phyloP scores from a whole-genome alignment of 2,797 vertebrate species.

The Ibycter americanus region DNA sequence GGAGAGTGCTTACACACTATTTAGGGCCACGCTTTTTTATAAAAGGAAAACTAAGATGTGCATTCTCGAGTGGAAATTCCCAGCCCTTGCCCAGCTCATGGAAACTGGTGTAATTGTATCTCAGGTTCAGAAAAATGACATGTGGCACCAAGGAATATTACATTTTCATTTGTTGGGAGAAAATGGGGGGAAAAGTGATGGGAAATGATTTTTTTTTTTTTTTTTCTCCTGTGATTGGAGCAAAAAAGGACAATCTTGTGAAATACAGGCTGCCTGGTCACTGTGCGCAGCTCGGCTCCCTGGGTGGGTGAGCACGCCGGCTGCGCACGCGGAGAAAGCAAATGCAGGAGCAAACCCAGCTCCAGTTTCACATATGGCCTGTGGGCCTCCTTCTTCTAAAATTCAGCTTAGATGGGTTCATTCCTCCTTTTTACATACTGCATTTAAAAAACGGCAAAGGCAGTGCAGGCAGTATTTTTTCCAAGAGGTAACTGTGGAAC shows the following conservation, averaged over 20 bases:
- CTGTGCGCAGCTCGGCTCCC: accelerated
- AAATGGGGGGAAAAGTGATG: background rate
- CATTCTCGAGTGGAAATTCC: background rate
- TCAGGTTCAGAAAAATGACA: background rate
- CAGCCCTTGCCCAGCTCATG: background rate
- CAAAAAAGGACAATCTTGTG: background rate
- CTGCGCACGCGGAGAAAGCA: accelerated
- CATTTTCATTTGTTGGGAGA: background rate
- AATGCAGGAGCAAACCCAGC: background rate
- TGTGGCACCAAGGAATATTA: accelerated
- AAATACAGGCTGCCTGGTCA: background rate
- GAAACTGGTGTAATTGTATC: background rate
- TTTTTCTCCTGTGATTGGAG: background rate
- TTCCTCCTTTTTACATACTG: background rate
- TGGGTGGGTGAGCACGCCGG: accelerated
- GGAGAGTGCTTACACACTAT: background rate
- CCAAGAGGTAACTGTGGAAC: background rate
- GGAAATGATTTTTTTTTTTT: background rate
- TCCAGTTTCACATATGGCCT: background rate
- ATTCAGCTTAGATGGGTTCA: background rate
- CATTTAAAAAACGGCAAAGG: background rate
- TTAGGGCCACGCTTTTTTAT: background rate
- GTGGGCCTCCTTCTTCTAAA: background rate
- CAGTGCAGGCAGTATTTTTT: background rate
- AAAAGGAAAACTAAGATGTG: background rate